Base-by-base conservation (phyloP, 2,888 invertebrate genomes). In the Catonia carolina region DNA sequence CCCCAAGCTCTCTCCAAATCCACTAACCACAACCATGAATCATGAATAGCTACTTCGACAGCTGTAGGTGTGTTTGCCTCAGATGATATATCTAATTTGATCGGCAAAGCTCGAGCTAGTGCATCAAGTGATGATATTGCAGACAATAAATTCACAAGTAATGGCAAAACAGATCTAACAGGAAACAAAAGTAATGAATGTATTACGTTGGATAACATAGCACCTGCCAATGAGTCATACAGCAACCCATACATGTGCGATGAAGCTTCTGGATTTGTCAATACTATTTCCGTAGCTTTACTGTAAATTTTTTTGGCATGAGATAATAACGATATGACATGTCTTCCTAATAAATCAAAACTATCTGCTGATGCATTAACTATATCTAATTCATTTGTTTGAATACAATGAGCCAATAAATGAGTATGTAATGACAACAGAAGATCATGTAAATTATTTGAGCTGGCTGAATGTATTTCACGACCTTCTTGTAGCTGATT, bases 341-440 rank as follows among this genome's bases (percentile, higher is more conserved):
- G 52, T 12, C 37, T n/a, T 1, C 7, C 7, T 17, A 52, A 12
- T 15, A 52, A 17, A 1, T 10, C 12, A 4, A 15, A 3, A 14
- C 14, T 14, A 5, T n/a, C 14, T 37, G 37, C 6, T 37, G n/a
- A 15, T 1, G 22, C 14, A 45, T n/a, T 8, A 2, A 27, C 22
- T 10, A 18, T 63, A 65, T 8, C 61, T 64, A 35, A 71, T 62
- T 35, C 69, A 62, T 51, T 67, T 64, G 10, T 55, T n/a, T 67
- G 69, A 62, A 56, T 53, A 49, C 77, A 77, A 64, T 75, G 77
- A 0, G 79, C 77, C 56, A 81, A 69, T 61, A 81, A 69, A 67
- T 82, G 81, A 66, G 78, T 79, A 66, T 81, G 81, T 23, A 82
- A 69, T 1, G 79, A 77, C 1, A 79, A 75, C 8, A 82, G 69